Conservation (phyloP, 2,888 invertebrate genomes). For the Cheilosia impressa region DNA sequence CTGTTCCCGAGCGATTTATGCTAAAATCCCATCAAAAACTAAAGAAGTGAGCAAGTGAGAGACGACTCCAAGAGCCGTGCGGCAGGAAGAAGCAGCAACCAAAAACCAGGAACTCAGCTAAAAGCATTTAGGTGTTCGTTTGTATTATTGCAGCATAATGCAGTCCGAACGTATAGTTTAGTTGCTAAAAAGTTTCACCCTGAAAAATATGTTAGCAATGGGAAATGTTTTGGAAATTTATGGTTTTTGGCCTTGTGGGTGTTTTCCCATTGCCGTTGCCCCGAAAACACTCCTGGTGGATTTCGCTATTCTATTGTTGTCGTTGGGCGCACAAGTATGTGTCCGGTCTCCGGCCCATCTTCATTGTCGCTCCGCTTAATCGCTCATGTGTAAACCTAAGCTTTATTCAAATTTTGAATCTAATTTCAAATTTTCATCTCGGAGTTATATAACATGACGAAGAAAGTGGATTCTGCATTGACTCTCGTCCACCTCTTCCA, state of each 20-base stretch:
- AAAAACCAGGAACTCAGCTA: constrained; percentile 69
- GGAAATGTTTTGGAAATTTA: constrained; percentile 71
- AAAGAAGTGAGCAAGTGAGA: constrained; percentile 58
- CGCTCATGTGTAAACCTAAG: constrained; percentile 43
- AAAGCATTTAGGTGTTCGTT: constrained; percentile 73
- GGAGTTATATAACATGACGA: constrained; percentile 26
- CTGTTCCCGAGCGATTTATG: constrained; percentile 67
- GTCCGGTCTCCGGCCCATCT: constrained; percentile 23
- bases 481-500: constrained; percentile 53
- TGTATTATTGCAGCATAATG: constrained; percentile 72
- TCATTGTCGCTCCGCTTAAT: constrained; percentile 28
- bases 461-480: constrained; percentile 48
- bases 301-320: constrained; percentile 43
- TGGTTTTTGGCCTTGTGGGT: constrained; percentile 65
- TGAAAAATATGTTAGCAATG: constrained; percentile 67
- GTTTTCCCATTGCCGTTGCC: constrained; percentile 22
- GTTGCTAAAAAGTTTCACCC: constrained; percentile 63
- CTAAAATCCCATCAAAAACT: constrained; percentile 70
- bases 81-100: constrained; percentile 26
- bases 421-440: constrained; percentile 43
- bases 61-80: constrained; percentile 48
- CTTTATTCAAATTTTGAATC: constrained; percentile 54
- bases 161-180: constrained; percentile 61
- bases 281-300: background rate
- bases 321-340: constrained; percentile 5